Conservation (phyloP, 2,888 invertebrate genomes). For the Clivina fossor region DNA sequence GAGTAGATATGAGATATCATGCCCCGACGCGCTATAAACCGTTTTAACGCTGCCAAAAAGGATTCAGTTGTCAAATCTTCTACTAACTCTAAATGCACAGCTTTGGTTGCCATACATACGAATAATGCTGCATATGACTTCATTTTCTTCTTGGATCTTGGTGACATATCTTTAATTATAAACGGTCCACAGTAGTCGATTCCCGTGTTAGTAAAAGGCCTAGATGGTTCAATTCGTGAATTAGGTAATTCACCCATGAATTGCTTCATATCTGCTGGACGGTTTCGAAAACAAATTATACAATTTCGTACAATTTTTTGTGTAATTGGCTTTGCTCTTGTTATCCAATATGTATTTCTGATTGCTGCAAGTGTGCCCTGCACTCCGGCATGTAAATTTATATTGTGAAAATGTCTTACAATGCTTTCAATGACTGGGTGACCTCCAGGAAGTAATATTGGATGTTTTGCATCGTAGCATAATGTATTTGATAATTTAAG, state of each 20-base stretch:
- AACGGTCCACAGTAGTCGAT: constrained; percentile 3
- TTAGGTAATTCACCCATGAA: constrained; percentile 3
- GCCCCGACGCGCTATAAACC: not conserved
- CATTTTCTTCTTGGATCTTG: not conserved
- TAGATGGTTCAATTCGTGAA: not conserved
- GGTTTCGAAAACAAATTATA: not conserved
- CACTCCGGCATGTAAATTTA: constrained; percentile 1
- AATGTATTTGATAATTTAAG: not conserved
- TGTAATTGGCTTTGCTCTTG: not conserved
- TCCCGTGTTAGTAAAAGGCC: constrained; percentile 6
- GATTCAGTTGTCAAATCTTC: constrained; percentile 1
- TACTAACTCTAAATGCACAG: constrained; percentile 4
- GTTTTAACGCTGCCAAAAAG: not conserved
- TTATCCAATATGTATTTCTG: constrained; percentile 8
- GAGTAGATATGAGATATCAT: no score
- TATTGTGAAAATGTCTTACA: not conserved
- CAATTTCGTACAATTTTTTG: not conserved
- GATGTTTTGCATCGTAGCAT: not conserved
- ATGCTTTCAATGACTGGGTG: not conserved
- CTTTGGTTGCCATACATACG: not conserved
- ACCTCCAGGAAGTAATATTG: constrained; percentile 1
- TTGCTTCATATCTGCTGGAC: not conserved
- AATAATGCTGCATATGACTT: constrained; percentile 3
- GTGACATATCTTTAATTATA: not conserved
- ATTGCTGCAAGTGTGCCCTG: constrained; percentile 2